phyloP scores from a whole-genome alignment of 2,797 vertebrate species.

The Numenius phaeopus region DNA sequence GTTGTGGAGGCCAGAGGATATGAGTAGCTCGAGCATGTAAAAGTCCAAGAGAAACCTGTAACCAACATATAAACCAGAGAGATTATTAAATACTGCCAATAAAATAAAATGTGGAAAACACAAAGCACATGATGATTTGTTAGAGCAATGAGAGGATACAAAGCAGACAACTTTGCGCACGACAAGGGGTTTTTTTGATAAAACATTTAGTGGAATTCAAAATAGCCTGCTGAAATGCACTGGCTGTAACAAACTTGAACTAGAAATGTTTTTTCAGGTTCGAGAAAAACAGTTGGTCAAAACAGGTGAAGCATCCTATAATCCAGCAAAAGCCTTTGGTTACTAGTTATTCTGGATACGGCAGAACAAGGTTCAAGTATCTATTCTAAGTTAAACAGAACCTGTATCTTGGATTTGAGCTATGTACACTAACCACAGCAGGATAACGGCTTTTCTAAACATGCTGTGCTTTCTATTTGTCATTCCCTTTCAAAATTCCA shows the following conservation, averaged over 20 bases:
- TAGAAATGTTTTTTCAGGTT: neutral
- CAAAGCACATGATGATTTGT: neutral
- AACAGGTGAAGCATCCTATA: neutral
- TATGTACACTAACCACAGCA: neutral
- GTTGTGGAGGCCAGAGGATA: constrained; percentile 82
- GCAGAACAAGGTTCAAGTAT: neutral
- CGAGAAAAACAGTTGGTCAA: neutral
- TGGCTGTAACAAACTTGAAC: neutral
- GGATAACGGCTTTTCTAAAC: neutral
- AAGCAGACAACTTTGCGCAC: neutral
- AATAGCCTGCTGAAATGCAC: neutral
- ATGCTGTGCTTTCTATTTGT: neutral
- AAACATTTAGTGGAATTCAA: neutral
- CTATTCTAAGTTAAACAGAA: neutral
- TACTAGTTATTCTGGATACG: neutral
- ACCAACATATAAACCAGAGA: neutral
- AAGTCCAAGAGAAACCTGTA: constrained; percentile 83
- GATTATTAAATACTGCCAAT: neutral
- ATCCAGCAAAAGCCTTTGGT: neutral
- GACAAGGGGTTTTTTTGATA: neutral
- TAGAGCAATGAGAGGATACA: neutral
- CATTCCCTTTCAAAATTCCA: neutral
- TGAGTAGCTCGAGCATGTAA: constrained; percentile 83
- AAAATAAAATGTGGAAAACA: neutral
- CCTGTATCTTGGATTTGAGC: neutral